Evolutionary conservation across 1,140 invertebrate genomes (phyloP).

Genomic region (Drosophila bocqueti): DNA sequence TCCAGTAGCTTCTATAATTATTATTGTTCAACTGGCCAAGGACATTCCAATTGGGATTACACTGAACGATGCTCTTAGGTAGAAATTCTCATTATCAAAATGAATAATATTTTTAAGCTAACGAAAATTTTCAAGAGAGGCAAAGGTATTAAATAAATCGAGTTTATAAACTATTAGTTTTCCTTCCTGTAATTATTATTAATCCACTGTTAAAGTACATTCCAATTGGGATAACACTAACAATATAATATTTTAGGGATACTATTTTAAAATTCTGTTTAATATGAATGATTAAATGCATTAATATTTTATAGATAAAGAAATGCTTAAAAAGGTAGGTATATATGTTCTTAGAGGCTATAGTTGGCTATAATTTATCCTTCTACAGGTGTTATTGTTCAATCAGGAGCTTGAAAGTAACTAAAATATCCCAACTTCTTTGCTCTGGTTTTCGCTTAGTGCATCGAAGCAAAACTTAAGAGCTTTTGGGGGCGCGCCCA

Average conservation of each 20-base stretch:
- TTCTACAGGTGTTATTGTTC: too few species aligned
- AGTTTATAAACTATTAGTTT: neutral
- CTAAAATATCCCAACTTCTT: neutral
- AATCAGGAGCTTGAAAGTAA: too few species aligned
- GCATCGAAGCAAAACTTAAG: neutral
- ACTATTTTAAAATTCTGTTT: too few species aligned
- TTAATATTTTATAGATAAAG: too few species aligned
- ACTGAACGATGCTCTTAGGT: neutral
- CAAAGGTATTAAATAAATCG: neutral
- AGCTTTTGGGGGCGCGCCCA: constrained; percentile 1
- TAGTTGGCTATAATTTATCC: too few species aligned
- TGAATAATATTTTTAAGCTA: neutral
- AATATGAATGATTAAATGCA: too few species aligned
- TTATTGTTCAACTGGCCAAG: constrained; percentile 35
- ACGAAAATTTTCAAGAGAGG: neutral
- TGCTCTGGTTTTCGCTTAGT: neutral
- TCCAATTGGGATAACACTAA: neutral
- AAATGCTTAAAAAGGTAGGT: too few species aligned
- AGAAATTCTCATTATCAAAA: neutral
- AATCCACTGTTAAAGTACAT: neutral
- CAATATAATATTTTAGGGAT: too few species aligned
- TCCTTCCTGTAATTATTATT: neutral
- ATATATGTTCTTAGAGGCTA: too few species aligned
- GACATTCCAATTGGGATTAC: constrained; percentile 26
- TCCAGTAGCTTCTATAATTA: constrained; percentile 51